Evolutionary conservation across 1,140 invertebrate genomes (phyloP).

Genomic region (Homarus americanus): DNA sequence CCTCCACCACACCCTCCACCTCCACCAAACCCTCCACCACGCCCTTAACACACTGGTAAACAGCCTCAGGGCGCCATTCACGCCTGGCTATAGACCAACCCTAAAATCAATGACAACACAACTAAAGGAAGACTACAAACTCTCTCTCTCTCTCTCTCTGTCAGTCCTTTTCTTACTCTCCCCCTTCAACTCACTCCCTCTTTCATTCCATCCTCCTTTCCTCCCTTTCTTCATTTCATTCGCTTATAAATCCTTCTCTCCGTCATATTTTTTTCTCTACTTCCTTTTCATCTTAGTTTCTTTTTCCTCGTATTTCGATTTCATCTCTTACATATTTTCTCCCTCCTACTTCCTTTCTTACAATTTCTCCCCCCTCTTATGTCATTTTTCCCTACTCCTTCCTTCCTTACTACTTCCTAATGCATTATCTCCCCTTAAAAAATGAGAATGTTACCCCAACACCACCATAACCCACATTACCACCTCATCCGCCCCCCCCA

Average conservation of each 20-base stretch:
- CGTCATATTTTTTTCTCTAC: no score
- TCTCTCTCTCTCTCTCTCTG: constrained; percentile 30
- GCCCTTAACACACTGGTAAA: no score
- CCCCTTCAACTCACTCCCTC: background rate
- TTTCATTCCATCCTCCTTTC: background rate
- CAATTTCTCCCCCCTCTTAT: background rate
- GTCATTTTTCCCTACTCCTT: background rate
- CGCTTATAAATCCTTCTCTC: background rate
- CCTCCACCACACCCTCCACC: no score
- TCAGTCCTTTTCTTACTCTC: constrained; percentile 21
- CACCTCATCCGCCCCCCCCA: no score
- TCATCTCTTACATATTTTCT: no score
- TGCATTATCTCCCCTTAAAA: background rate
- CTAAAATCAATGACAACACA: background rate
- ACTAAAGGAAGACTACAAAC: background rate
- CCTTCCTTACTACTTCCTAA: background rate
- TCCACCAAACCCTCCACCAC: no score
- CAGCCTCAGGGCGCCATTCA: no score
- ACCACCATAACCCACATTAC: no score
- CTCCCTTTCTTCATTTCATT: background rate
- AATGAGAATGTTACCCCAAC: no score
- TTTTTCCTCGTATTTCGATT: no score
- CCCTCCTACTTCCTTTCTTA: background rate
- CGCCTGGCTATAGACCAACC: no score
- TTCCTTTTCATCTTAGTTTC: no score